Evolutionary conservation across 92 coral and sea anemone species (phyloP), one percentile per base, ranked within the genome.

Genomic region (Hydrozoanthus gracilis): DNA sequence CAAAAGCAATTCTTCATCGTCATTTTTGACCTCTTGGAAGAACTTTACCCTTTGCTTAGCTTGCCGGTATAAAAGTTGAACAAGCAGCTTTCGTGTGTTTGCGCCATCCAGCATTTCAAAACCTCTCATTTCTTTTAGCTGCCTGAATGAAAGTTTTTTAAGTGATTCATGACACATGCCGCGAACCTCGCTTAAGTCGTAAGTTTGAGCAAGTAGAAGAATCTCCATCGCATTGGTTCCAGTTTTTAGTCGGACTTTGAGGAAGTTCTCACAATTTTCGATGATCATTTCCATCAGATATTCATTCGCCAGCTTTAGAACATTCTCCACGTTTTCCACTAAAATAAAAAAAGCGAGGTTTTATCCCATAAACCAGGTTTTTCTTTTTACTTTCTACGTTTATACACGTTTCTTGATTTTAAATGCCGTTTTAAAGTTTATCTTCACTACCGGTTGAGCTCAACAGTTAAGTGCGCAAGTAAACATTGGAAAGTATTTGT

Each of bases 241-340:
- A 8, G 76, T 35, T 51, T 73, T 88, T 11, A 69, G 77, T 39
- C 61, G 39, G 62, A 58, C 69, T 52, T 51, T 50, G 8, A 88
- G 87, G 69, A 39, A 18, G 15, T 62, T 73, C 3, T n/a, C 61
- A 58, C 90, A 90, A 64, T 47, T 67, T 65, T 90, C 64, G 51
- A 86, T 47, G n/a, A 90, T 67, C 12, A 77, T 69, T 61, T 86
- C 46, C 48, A 58, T 55, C 7, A 86, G 83, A 64, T 90, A 90
- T 49, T 90, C 90, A 54, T 90, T 90, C 45, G 92, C 87, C 35
- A 90, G 64, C 72, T 66, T 87, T 39, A 90, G 51, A 16, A 90
- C 75, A 62, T 82, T 80, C 11, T 75, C 64, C 76, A 86, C 71
- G 14, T 89, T 89, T 71, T 79, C 16, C 77, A 78, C 90, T 88